phyloP scores from a whole-genome alignment of 2,797 vertebrate genomes.

The Menidia menidia region DNA sequence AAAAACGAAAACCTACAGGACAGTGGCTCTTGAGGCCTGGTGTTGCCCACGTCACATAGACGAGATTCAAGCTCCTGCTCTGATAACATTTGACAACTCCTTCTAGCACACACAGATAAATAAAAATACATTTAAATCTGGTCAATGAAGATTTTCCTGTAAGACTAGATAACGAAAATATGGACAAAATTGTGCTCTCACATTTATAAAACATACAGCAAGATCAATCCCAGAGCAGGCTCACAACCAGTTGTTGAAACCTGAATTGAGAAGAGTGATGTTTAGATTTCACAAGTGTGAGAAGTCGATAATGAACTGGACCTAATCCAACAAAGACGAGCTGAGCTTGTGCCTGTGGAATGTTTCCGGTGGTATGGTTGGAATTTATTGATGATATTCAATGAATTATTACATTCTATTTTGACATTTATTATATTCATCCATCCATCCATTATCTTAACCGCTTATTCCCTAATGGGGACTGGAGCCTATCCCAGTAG shows the following conservation, averaged over 20 bases:
- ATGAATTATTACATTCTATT: too few species aligned
- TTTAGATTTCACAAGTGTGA: slow-evolving; percentile 35
- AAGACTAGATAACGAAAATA: background rate
- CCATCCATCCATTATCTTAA: too few species aligned
- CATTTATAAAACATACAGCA: background rate
- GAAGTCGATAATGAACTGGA: slow-evolving; percentile 45
- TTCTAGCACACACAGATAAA: background rate
- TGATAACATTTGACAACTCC: background rate
- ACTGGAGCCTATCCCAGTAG: too few species aligned
- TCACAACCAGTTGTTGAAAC: background rate
- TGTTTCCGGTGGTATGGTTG: background rate
- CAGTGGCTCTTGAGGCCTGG: too few species aligned
- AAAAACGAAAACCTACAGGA: too few species aligned
- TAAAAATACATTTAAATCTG: background rate
- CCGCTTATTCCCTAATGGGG: too few species aligned
- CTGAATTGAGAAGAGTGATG: background rate
- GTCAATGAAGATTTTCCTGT: too few species aligned
- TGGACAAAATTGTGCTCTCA: background rate
- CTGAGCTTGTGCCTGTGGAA: background rate
- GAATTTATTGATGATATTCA: background rate
- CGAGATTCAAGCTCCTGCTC: background rate
- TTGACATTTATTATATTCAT: too few species aligned
- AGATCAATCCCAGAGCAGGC: background rate
- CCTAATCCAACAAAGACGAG: slow-evolving; percentile 23
- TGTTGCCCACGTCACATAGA: background rate